These are phyloP conservation scores for Archocentrus centrarchus DNA, from an alignment of 2,113 vertebrate species.

Conservation along the genomic window DNA sequence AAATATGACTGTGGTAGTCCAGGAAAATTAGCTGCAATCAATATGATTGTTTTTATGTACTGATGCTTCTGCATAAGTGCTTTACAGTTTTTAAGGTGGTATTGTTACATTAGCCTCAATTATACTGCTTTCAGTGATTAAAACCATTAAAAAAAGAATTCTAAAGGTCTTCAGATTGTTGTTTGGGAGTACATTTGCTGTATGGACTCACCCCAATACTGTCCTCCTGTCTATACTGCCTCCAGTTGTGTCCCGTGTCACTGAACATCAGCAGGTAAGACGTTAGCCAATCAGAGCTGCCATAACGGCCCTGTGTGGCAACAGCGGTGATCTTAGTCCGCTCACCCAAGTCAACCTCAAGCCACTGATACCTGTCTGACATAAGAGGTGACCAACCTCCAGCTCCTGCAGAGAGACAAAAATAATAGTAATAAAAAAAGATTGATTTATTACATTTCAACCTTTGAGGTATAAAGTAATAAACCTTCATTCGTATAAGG, in stretches of 20 bases:
- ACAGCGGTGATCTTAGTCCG: constrained; percentile 87
- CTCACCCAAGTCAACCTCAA: constrained; percentile 89
- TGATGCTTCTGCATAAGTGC: background rate
- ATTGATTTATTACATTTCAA: background rate
- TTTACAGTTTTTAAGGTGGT: background rate
- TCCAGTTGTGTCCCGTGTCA: constrained; percentile 92
- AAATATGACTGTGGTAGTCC: background rate
- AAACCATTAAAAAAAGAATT: background rate
- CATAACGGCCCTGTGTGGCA: constrained; percentile 76
- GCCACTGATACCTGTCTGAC: constrained; percentile 90
- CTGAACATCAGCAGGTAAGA: constrained; percentile 92
- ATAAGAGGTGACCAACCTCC: constrained; percentile 92
- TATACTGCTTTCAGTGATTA: background rate
- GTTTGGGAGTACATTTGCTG: background rate
- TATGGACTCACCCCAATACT: constrained; percentile 88
- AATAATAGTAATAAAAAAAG: background rate
- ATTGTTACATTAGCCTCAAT: background rate
- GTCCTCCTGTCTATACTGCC: constrained; percentile 90
- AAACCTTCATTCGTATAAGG: fast-evolving
- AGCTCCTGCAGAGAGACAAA: constrained; percentile 83
- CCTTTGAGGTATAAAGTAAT: background rate
- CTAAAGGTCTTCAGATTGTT: background rate
- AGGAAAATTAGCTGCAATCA: background rate
- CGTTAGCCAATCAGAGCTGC: constrained; percentile 91
- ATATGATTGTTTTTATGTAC: background rate